Evolutionary conservation across 2,888 invertebrate genomes (phyloP).

Genomic region (Ichneumoninae sp.): DNA sequence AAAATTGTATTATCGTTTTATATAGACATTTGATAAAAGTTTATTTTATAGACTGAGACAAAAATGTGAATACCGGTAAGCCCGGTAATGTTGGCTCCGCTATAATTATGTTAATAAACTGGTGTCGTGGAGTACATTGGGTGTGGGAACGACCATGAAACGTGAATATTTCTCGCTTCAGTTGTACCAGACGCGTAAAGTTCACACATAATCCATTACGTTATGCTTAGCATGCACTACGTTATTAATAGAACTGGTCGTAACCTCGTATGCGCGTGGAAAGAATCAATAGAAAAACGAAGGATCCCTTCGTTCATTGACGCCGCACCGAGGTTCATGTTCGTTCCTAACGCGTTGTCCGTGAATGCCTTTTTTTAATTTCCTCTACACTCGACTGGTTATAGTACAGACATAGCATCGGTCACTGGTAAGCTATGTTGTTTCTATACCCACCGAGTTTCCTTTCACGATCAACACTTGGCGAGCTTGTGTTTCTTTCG

Average conservation of each 20-base stretch:
- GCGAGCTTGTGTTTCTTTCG: background rate
- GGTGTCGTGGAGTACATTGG: background rate
- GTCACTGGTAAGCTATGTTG: background rate
- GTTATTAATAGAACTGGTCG: conserved; percentile 20
- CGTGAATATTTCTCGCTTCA: conserved; percentile 4
- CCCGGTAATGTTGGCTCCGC: background rate
- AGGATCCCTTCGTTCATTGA: conserved; percentile 28
- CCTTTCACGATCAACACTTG: conserved; percentile 4
- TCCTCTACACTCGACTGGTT: background rate
- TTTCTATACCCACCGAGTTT: background rate
- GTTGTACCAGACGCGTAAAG: background rate
- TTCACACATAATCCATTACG: conserved; percentile 2
- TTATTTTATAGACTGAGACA: background rate
- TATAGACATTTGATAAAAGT: background rate
- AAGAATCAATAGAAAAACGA: conserved; percentile 1
- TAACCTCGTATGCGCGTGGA: conserved; percentile 6
- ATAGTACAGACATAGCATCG: background rate
- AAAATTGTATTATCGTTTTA: background rate
- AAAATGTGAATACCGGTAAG: background rate
- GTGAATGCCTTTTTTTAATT: background rate
- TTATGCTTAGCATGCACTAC: conserved; percentile 3
- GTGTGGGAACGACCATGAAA: background rate
- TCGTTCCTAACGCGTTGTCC: conserved; percentile 8
- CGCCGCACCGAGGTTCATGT: conserved; percentile 15
- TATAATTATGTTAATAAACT: background rate